phyloP scores from a whole-genome alignment of 1,140 invertebrate genomes.

The Manduca sexta region DNA sequence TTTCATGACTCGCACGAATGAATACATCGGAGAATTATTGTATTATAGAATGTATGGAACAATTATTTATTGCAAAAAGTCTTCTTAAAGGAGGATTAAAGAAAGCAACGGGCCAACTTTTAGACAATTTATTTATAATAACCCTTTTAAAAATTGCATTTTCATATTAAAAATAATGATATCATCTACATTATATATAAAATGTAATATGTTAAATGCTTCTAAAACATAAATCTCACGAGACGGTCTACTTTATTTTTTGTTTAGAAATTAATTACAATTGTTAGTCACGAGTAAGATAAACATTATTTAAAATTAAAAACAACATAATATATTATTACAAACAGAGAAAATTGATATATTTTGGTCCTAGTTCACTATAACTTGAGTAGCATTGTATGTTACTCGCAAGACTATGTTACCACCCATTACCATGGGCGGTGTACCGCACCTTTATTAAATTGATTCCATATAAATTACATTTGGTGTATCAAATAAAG shows the following conservation, averaged over 20 bases:
- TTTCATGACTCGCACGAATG: too few relatives aligned
- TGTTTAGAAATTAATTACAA: slow-evolving; percentile 31
- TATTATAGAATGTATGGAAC: too few relatives aligned
- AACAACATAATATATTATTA: slow-evolving; percentile 53
- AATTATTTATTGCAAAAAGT: too few relatives aligned
- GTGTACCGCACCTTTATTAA: too few relatives aligned
- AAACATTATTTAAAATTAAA: slow-evolving; percentile 65
- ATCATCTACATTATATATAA: slow-evolving; percentile 63
- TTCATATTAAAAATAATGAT: slow-evolving; percentile 70
- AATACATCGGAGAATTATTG: too few relatives aligned
- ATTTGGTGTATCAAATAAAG: too few relatives aligned
- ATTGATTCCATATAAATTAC: too few relatives aligned
- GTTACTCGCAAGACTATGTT: slow-evolving; percentile 8
- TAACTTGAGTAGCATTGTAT: slow-evolving; percentile 24
- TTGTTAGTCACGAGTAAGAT: slow-evolving; percentile 60
- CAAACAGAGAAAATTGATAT: slow-evolving; percentile 50
- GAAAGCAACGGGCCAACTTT: slow-evolving; percentile 8
- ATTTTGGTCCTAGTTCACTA: slow-evolving; percentile 61
- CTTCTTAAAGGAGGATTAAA: not conserved
- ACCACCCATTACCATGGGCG: too few relatives aligned
- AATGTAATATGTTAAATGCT: slow-evolving; percentile 68
- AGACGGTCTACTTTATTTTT: slow-evolving; percentile 47
- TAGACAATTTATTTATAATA: slow-evolving; percentile 54
- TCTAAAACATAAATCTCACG: slow-evolving; percentile 65
- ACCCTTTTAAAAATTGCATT: slow-evolving; percentile 65